Conservation (phyloP, 2,888 invertebrate genomes). For the Mythimna vitellina region DNA sequence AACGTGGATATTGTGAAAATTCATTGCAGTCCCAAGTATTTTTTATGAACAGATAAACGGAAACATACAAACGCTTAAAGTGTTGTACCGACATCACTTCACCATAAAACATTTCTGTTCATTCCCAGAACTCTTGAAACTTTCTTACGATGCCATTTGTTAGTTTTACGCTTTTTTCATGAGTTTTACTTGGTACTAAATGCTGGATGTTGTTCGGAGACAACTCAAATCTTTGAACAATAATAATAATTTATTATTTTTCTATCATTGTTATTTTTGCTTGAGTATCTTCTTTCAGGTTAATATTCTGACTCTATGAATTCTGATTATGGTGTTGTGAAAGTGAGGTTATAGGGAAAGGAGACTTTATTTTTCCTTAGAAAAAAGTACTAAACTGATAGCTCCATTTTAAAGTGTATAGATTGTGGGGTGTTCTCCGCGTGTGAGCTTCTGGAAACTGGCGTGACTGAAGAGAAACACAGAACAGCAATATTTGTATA, state of each 20-base stretch:
- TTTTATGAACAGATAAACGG: constrained; percentile 32
- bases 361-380: no score
- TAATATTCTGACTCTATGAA: background rate
- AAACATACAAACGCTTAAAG: constrained; percentile 27
- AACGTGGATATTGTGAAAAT: constrained; percentile 19
- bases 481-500: no score
- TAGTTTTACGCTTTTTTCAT: constrained; percentile 46
- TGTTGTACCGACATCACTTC: constrained; percentile 27
- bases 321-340: background rate
- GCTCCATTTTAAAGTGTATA: no score
- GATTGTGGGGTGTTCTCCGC: no score
- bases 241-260: constrained; percentile 8
- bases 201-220: constrained; percentile 19
- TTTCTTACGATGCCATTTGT: constrained; percentile 41
- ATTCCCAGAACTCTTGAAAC: constrained; percentile 26
- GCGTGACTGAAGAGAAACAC: no score
- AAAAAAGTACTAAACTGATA: no score
- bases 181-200: constrained; percentile 43
- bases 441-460: no score
- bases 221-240: background rate
- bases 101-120: constrained; percentile 37
- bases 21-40: constrained; percentile 2
- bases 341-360: no score
- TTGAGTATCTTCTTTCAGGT: background rate
- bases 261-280: background rate